A percentile compares a stretch with the other conserved stretches of the same genome.
phyloP scores from a whole-genome alignment of 35 echinoderm and acorn worm genomes.

The Lytechinus pictus region DNA sequence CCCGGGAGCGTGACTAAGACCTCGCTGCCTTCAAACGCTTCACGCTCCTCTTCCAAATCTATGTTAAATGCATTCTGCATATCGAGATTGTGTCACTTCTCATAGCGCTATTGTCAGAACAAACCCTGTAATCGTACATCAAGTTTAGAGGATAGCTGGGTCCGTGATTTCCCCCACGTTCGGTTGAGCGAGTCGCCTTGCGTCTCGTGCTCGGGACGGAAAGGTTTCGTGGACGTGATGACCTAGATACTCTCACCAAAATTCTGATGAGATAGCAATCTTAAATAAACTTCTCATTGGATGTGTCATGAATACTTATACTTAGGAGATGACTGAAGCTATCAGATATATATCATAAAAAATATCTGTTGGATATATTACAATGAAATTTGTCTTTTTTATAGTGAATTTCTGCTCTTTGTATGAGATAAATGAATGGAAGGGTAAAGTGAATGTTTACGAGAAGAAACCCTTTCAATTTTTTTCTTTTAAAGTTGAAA shows the following conservation, averaged over 20 bases:
- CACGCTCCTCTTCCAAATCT: background rate
- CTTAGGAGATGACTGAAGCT: background rate
- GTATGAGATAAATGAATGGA: too few relatives aligned
- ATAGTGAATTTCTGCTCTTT: too few relatives aligned
- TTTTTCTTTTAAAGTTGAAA: too few relatives aligned
- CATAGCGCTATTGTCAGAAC: background rate
- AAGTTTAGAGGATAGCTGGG: background rate
- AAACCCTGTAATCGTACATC: background rate
- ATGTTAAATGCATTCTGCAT: background rate
- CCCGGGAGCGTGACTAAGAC: slow-evolving; percentile 6
- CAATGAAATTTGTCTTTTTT: too few relatives aligned
- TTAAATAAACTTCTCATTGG: background rate
- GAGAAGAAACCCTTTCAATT: too few relatives aligned
- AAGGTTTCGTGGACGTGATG: background rate
- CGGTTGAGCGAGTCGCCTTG: background rate
- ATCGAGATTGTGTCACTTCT: background rate
- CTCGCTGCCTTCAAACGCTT: background rate
- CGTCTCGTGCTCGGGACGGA: background rate
- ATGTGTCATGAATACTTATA: slow-evolving; percentile 13
- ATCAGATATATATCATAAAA: too few relatives aligned
- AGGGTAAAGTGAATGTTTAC: too few relatives aligned
- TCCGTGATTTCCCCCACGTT: slow-evolving; percentile 1
- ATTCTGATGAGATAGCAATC: background rate
- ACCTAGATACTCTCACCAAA: background rate
- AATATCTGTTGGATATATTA: too few relatives aligned